Evolutionary conservation across 2,113 vertebrate genomes (phyloP).

Genomic region (Calonectris borealis): DNA sequence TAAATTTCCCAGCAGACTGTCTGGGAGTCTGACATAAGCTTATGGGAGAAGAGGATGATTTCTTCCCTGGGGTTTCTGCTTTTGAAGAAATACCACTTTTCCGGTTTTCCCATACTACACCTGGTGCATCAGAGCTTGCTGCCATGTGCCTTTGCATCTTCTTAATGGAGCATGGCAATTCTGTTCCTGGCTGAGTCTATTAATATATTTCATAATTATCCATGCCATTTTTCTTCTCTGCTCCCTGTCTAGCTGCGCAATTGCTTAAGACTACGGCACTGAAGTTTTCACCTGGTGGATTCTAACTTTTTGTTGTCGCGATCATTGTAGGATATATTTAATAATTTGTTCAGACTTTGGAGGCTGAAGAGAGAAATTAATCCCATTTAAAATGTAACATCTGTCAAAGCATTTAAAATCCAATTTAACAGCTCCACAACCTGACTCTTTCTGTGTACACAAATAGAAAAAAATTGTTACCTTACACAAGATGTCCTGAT

Average conservation of each 20-base stretch:
- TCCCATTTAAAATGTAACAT: conserved; percentile 53
- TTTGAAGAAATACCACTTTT: neutral
- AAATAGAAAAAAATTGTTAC: conserved; percentile 40
- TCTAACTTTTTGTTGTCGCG: conserved; percentile 18
- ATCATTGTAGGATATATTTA: conserved; percentile 11
- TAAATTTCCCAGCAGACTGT: neutral
- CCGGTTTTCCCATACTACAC: neutral
- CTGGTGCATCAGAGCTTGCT: neutral
- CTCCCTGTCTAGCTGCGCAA: neutral
- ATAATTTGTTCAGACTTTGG: conserved; percentile 15
- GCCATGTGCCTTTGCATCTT: neutral
- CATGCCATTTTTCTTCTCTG: conserved; percentile 9
- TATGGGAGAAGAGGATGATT: neutral
- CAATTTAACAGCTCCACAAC: conserved; percentile 54
- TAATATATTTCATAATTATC: conserved; percentile 9
- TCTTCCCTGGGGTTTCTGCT: neutral
- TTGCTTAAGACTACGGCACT: neutral
- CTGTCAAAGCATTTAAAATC: conserved; percentile 59
- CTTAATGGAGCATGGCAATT: neutral
- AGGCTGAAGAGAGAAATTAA: conserved; percentile 66
- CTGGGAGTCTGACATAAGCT: neutral
- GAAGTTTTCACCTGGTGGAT: neutral
- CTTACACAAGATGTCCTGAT: conserved; percentile 44
- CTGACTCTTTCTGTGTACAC: conserved; percentile 26
- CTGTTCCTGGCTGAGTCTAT: neutral